Percentiles rank a stretch among this genome's conserved stretches.
Evolutionary conservation across 2,797 vertebrate genomes (phyloP).

Genomic region (Babyrousa celebensis): DNA sequence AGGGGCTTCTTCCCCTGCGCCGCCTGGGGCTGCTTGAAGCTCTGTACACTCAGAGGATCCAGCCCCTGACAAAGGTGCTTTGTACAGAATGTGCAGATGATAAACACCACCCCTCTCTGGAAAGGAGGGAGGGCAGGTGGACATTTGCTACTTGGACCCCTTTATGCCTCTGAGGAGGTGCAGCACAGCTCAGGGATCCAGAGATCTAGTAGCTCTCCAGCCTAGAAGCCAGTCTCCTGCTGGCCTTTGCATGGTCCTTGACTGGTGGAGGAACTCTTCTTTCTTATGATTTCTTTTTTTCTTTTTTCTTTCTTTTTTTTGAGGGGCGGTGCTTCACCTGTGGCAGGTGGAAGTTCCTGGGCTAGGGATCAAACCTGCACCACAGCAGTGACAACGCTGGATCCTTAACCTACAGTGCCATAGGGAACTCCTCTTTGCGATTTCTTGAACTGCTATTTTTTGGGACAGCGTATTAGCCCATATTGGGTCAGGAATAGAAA

Average conservation of each 20-base stretch:
- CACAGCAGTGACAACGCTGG: too few relatives aligned
- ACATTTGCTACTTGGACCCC: too few relatives aligned
- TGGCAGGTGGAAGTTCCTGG: too few relatives aligned
- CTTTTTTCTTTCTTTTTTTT: too few relatives aligned
- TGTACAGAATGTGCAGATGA: not conserved
- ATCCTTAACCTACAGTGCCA: too few relatives aligned
- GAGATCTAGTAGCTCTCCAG: not conserved
- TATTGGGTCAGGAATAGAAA: constrained; percentile 41
- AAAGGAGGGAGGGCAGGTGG: not conserved
- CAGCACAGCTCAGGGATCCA: not conserved
- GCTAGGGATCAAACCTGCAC: too few relatives aligned
- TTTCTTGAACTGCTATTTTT: constrained; percentile 55
- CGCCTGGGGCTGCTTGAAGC: not conserved
- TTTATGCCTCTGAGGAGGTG: not conserved
- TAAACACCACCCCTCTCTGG: not conserved
- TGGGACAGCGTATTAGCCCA: not conserved
- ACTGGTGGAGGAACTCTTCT: not conserved
- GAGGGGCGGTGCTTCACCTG: too few relatives aligned
- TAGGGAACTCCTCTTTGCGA: not conserved
- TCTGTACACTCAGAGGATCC: not conserved
- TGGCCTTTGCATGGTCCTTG: not conserved
- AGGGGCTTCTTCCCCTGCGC: not conserved
- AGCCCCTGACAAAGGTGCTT: not conserved
- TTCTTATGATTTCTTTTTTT: constrained; percentile 36
- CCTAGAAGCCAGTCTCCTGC: not conserved